Evolutionary conservation across 2,888 invertebrate species (phyloP), one percentile per base, ranked within the genome.

Genomic region (Papilio elwesi): DNA sequence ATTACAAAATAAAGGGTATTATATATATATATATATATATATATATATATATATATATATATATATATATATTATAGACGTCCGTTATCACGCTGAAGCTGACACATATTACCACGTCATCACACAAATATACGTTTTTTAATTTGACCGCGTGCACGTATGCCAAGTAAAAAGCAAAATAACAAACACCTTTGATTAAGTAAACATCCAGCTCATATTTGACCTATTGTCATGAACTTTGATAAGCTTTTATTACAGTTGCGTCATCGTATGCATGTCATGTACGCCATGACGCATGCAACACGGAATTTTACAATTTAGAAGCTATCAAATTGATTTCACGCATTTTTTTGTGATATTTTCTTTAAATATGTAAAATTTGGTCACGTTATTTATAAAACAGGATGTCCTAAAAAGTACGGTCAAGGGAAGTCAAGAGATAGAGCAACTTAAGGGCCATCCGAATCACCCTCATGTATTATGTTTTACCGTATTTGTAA

Each of bases 221-320:
- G 71, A 68, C 68, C 67, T 62, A 55, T 72, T 72, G 72, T 72
- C 9, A 63, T 63, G 53, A 53, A 72, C 63, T 63, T 62, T 8
- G 72, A 72, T 72, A 68, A 72, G 63, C 10, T 47, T 43, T 53
- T 43, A 51, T 69, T 62, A 48, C 64, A 36, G 38, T 51, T 57
- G 66, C 62, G 51, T 57, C 57, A 49, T 59, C 12, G 13, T 49
- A 8, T 43, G 43, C 59, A 59, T 62, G 59, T 59, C 59, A 13
- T n/a, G 26, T 13, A 26, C 26, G 26, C 26, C 26, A 38, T 57
- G 36, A 62, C 59, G 59, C 15, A 62, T 43, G 15, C 10, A 15
- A 26, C 26, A 15, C 43, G 59, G 59, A 62, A 62, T 43, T 62
- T 62, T 62, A 62, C 43, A 43, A n/a, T n/a, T 9, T 38, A 15